Conservation (phyloP, 2,113 vertebrate species). For the Laticauda laticaudata region DNA sequence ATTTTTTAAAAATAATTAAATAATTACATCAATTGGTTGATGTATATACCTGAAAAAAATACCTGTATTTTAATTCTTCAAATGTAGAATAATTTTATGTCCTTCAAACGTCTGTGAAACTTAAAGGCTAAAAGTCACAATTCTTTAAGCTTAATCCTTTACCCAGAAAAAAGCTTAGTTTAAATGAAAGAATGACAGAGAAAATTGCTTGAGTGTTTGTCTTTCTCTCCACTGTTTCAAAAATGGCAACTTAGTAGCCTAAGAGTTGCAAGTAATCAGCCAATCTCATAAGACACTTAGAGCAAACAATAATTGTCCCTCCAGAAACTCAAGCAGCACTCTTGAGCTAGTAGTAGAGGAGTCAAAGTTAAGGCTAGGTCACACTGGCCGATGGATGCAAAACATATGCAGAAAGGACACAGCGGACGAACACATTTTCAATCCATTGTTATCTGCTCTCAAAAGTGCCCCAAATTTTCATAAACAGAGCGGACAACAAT, state of each 20-base stretch:
- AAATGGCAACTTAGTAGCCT: neutral
- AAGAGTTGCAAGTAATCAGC: neutral
- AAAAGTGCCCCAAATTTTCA: too few relatives aligned
- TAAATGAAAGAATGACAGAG: too few relatives aligned
- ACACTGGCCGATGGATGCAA: too few relatives aligned
- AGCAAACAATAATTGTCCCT: neutral
- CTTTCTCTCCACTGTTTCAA: neutral
- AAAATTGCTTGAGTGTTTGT: neutral
- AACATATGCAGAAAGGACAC: too few relatives aligned
- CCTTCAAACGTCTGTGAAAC: neutral
- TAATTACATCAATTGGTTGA: neutral
- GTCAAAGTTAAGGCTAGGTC: neutral
- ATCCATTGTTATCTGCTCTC: too few relatives aligned
- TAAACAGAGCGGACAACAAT: too few relatives aligned
- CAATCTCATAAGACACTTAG: neutral
- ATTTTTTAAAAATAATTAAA: too few relatives aligned
- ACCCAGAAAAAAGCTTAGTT: neutral
- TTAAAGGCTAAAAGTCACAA: neutral
- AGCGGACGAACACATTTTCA: too few relatives aligned
- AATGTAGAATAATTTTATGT: neutral
- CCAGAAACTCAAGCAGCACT: neutral
- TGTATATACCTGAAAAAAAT: neutral
- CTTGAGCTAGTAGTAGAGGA: neutral
- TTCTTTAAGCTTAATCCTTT: neutral
- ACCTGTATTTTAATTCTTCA: neutral